Base-by-base conservation (phyloP, 2,113 vertebrate species). In the Delphinapterus leucas region DNA sequence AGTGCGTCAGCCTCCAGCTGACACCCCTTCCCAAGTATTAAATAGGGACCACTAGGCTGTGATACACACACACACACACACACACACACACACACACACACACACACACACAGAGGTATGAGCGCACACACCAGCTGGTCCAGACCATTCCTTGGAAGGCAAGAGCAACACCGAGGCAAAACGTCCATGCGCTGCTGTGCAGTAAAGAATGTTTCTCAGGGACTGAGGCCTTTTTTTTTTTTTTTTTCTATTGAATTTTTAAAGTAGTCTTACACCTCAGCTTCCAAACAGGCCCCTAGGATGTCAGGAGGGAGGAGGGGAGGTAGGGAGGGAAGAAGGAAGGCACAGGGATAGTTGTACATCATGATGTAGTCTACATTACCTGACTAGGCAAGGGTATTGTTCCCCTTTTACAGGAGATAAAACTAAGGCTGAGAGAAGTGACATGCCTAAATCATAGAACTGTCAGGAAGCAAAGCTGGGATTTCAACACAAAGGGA, bases 1-100 rank as follows among this genome's bases (percentile, higher is more conserved):
- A 90, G 97, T 96, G 65, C 36, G 3, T 88, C 96, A 96, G 91
- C 87, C 80, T 96, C 96, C 93, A 95, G 93, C 97, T 97, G 95
- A 98, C 96, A 97, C 87, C 77, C 80, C 98, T 97, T 96, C 95
- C 96, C 92, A 31, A 73, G 74, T 92, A 96, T 96, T 77, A 97
- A 97, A 97, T 89, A 94, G 92, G 93, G 93, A 83, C 96, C 79
- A 53, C 58, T 65, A 68, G 92, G 55, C 93, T 92, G 90, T 18
- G 65, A 90, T 63, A 73, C 55, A 60, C 61, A 61, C 33, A 28
- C 33, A 96, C 65, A 61, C 55, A 28, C 44, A 26, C 15, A 5
- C 36, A 71, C 70, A 41, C 82, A 33, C 73, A 15, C 70, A 26
- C 15, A 5, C 36, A 71, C 70, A 41, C 82, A 33, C 73, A 15